Evolutionary conservation across 2,113 vertebrate species (phyloP), one percentile per base, ranked within the genome.

Genomic region (Takifugu bimaculatus): DNA sequence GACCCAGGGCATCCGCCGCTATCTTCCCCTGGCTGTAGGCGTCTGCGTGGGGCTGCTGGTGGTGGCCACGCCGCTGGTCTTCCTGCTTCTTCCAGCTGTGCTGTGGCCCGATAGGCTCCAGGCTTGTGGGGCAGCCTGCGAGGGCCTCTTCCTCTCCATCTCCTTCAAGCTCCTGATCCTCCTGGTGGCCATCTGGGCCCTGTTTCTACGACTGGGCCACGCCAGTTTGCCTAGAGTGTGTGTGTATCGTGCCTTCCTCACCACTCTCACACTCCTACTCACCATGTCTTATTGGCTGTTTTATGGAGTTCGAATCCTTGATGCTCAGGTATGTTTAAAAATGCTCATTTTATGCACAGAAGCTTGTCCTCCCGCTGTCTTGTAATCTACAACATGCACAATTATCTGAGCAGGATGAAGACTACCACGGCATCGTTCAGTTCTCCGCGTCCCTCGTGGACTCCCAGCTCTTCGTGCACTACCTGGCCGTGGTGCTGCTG

Each of bases 271-370:
- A 1, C 93, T 98, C 15, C 91, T 98, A 11, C 93, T 96, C 26
- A 92, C 96, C 63, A 91, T 96, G 60, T 98, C 96, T 81, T 98
- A 98, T 78, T 98, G 96, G 96, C 94, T 98, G 2, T 98, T 98
- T 54, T 98, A 96, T 0, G 94, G 95, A 2, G 96, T 98, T 56
- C 92, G 96, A 65, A 97, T 98, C 75, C 83, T 98, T 53, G 96
- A 98, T 65, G 90, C 93, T 0, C 93, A 93, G 91, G 95, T 80
- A 52, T 26, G 48, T 52, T 14, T 13, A 52, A 20, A 20, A 20
- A 20, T 20, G 20, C 20, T 20, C 20, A 20, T 20, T 20, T 20
- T 20, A 20, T 20, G 20, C 20, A 20, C 20, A 20, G 20, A 20
- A 20, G 20, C 20, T 20, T 20, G 20, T 20, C 20, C 20, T 20